Percentiles rank a stretch among this genome's conserved stretches.
Evolutionary conservation across 1,140 invertebrate genomes (phyloP).

Genomic region (Helicoverpa zea): DNA sequence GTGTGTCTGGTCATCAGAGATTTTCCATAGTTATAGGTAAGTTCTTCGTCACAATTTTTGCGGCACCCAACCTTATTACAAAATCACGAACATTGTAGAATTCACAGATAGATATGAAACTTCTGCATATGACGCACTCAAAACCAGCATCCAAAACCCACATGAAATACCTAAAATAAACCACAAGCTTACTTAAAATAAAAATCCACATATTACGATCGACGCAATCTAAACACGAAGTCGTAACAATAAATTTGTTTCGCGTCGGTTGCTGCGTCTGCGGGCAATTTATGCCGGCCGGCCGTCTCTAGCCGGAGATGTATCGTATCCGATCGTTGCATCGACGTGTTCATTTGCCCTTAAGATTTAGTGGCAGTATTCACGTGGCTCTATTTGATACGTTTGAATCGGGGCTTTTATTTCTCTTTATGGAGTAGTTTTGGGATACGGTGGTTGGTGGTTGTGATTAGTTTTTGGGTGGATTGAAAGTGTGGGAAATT

Average conservation of each 20-base stretch:
- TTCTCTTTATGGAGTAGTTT: slow-evolving; percentile 13
- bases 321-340: slow-evolving; percentile 67
- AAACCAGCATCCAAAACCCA: too few species aligned
- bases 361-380: slow-evolving; percentile 58
- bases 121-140: too few species aligned
- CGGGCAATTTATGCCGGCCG: slow-evolving; percentile 65
- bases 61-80: too few species aligned
- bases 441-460: background rate
- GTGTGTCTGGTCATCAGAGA: too few species aligned
- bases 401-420: slow-evolving; percentile 41
- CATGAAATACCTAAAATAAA: background rate
- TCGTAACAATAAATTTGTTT: slow-evolving; percentile 63
- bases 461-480: background rate
- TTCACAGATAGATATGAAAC: too few species aligned
- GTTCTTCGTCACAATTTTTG: too few species aligned
- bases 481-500: background rate
- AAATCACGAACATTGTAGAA: too few species aligned
- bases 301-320: slow-evolving; percentile 61
- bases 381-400: slow-evolving; percentile 54
- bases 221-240: slow-evolving; percentile 50
- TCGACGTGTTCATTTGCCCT: slow-evolving; percentile 66
- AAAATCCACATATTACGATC: slow-evolving; percentile 40
- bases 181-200: slow-evolving; percentile 24
- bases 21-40: too few species aligned
- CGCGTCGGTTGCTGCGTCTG: slow-evolving; percentile 63